phyloP scores from a whole-genome alignment of 2,888 invertebrate genomes.

The Cynaeus angustus region DNA sequence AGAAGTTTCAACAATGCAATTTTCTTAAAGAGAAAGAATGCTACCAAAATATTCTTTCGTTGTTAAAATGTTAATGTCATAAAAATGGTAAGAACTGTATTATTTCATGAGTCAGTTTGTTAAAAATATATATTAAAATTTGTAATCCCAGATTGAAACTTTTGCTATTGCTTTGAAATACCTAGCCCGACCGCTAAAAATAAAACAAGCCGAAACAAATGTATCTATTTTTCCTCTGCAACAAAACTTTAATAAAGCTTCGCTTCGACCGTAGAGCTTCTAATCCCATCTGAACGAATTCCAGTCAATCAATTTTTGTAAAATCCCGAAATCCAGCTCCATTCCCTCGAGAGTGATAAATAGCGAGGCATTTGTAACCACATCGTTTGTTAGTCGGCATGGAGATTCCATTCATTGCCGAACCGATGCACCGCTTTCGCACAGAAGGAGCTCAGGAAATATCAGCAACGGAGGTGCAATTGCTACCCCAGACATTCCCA shows the following conservation, averaged over 20 bases:
- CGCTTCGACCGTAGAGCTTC: conserved; percentile 1
- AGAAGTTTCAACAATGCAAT: no score
- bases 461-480: conserved; percentile 60
- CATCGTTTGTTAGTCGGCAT: conserved; percentile 60
- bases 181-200: no score
- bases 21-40: no score
- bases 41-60: no score
- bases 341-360: conserved; percentile 58
- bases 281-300: conserved; percentile 11
- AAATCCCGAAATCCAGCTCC: conserved; percentile 40
- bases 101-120: no score
- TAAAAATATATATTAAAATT: no score
- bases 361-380: conserved; percentile 58
- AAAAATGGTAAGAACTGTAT: no score
- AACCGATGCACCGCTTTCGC: conserved; percentile 33
- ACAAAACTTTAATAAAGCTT: conserved; percentile 3
- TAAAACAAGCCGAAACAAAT: not conserved
- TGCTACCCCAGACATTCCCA: conserved; percentile 60
- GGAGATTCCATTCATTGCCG: conserved; percentile 58
- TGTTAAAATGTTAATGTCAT: no score
- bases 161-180: no score
- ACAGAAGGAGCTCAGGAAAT: conserved; percentile 56
- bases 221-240: not conserved
- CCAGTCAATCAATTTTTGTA: conserved; percentile 40
- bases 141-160: no score